Base-by-base conservation (phyloP, 64 coral and sea anemone species). In the Montipora sp. region DNA sequence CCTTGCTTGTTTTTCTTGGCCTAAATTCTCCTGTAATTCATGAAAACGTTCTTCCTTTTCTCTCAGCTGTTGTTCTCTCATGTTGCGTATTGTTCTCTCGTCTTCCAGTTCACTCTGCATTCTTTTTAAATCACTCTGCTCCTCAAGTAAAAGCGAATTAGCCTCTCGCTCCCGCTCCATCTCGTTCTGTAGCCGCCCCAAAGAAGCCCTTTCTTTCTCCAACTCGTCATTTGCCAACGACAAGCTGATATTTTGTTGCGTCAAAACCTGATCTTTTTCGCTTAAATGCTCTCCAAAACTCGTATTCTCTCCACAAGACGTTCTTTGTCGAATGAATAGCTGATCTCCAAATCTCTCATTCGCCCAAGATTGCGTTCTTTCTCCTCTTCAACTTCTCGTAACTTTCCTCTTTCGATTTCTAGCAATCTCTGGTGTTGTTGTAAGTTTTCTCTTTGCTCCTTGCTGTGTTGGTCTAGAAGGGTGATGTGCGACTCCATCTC, bases 381-480 rank as follows among this genome's bases (percentile, higher is more conserved):
- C 9, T 76, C 70, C 44, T 76, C 87, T 59, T 75, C 51, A 48
- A 59, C 48, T 16, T 77, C 75, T 16, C 70, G 71, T 48, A 87
- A 47, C 48, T 96, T 89, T 9, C 87, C 95, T 82, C 95, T 88
- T 57, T 96, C 95, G 69, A 94, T 58, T 66, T 92, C 81, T 45
- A 94, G 72, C 14, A 94, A 22, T 51, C 91, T 94, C 46, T 96
- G 92, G 14, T 96, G 92, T 69, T 91, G 92, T 6, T 96, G 86
- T 13, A 94, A 75, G 50, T 84, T 88, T 12, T 98, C 59, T 23
- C 95, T 74, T 68, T 98, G 95, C 48, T 98, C 89, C 72, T 94
- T 92, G 72, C 95, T 98, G 77, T 98, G 95, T 44, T 98, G 84
- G 3, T 93, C 95, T 2, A 96, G 95, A 78, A 96, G 57, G 5